A percentile compares a stretch with the other conserved stretches of the same genome.
Conservation (phyloP, 2,888 invertebrate genomes). For the Chrysopilus asiliformis region DNA sequence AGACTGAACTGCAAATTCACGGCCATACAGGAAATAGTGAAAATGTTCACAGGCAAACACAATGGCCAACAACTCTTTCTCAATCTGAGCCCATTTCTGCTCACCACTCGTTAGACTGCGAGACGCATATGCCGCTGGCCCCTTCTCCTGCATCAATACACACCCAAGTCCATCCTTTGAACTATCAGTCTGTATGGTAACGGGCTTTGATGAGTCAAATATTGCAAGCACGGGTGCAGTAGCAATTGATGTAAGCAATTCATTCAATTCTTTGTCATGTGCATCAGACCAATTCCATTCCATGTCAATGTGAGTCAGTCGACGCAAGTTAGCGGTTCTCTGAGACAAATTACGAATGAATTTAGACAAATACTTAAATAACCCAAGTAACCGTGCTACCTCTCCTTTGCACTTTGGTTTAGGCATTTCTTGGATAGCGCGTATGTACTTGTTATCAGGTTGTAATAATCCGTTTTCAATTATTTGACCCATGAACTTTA, state of each 20-base stretch:
- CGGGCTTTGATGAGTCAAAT: conserved; percentile 15
- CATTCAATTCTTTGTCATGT: conserved; percentile 8
- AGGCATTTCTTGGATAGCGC: neutral
- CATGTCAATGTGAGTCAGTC: conserved; percentile 11
- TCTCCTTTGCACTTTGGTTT: neutral
- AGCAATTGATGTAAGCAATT: neutral
- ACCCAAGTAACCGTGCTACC: conserved; percentile 11
- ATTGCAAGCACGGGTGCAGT: conserved; percentile 4
- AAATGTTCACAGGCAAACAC: conserved; percentile 5
- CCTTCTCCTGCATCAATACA: conserved; percentile 23
- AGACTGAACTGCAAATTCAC: no score
- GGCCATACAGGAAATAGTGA: no score
- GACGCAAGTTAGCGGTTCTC: conserved; percentile 9
- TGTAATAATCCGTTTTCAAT: neutral
- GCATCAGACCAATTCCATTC: conserved; percentile 11
- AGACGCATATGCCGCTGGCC: conserved; percentile 14
- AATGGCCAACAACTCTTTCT: conserved; percentile 6
- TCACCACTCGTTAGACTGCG: no score
- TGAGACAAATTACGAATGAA: conserved; percentile 16
- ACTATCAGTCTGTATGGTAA: conserved; percentile 23
- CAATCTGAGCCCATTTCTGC: conserved; percentile 10
- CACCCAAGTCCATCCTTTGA: conserved; percentile 21
- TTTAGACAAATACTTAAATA: conserved; percentile 16
- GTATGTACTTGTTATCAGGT: neutral
- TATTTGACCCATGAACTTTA: conserved; percentile 7